These are phyloP conservation scores for Onthophagus taurus DNA, from an alignment of 1,140 invertebrate genomes.

Conservation along the genomic window DNA sequence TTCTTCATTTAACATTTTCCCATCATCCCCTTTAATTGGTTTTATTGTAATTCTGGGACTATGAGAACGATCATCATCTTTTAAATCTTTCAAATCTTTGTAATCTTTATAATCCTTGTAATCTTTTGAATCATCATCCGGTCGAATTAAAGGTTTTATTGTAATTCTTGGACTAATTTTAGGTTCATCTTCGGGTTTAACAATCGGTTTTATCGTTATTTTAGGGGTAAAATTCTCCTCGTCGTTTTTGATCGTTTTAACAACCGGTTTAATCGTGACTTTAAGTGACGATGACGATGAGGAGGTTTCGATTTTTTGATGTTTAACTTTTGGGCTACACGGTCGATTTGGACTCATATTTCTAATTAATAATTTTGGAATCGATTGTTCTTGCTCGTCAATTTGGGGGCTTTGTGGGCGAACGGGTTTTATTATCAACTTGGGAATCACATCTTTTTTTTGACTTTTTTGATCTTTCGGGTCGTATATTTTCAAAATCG, in stretches of 20 bases:
- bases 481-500: conserved; percentile 33
- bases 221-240: conserved; percentile 33
- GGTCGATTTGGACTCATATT: conserved; percentile 10
- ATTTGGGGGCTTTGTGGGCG: neutral
- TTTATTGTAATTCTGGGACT: conserved; percentile 36
- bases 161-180: conserved; percentile 31
- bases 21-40: conserved; percentile 20
- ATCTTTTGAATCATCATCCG: conserved; percentile 26
- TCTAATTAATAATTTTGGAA: conserved; percentile 7
- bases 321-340: conserved; percentile 19
- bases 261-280: conserved; percentile 32
- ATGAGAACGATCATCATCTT: conserved; percentile 12
- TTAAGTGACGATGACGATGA: conserved; percentile 27
- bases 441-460: conserved; percentile 28
- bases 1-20: conserved; percentile 2
- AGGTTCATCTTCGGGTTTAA: conserved; percentile 25
- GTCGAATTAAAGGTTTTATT: conserved; percentile 30
- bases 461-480: conserved; percentile 19
- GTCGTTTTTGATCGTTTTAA: too few species aligned
- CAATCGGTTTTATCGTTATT: conserved; percentile 34
- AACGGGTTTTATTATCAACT: conserved; percentile 30
- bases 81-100: too few species aligned
- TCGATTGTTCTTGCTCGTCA: neutral
- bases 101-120: too few species aligned
- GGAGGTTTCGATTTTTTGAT: conserved; percentile 20